These are phyloP conservation scores for Euthynnus affinis DNA, from an alignment of 2,797 vertebrate species.

Conservation along the genomic window DNA sequence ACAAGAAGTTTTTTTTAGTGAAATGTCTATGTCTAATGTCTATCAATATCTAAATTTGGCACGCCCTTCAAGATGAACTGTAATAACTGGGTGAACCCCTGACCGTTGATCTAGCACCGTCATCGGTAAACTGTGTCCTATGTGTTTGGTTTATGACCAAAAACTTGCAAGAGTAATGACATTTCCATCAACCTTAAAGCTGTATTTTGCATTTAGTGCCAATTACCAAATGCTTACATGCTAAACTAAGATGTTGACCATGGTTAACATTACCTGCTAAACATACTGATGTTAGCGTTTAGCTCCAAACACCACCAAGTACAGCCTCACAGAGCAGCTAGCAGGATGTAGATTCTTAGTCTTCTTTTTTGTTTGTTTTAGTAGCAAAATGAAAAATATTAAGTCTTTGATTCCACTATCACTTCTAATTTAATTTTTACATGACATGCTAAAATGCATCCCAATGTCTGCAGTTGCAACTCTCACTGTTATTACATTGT, in stretches of 20 bases:
- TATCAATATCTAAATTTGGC: background rate
- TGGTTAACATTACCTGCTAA: background rate
- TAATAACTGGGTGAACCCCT: background rate
- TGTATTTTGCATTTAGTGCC: too few relatives aligned
- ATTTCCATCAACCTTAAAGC: too few relatives aligned
- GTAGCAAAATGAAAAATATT: background rate
- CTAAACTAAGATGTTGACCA: background rate
- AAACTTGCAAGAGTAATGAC: background rate
- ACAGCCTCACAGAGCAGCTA: too few relatives aligned
- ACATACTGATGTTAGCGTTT: too few relatives aligned
- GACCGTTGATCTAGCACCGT: too few relatives aligned
- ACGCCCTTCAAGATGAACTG: background rate
- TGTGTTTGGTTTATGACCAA: background rate
- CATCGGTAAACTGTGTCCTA: too few relatives aligned
- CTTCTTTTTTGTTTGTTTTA: background rate
- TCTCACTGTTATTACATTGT: background rate
- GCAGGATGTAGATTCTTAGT: background rate
- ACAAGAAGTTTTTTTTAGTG: too few relatives aligned
- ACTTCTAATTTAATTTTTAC: background rate
- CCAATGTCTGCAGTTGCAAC: background rate
- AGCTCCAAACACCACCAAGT: too few relatives aligned
- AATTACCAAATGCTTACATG: too few relatives aligned
- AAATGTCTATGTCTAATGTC: background rate
- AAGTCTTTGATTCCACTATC: background rate
- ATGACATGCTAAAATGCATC: background rate